Base-by-base conservation (phyloP, 1,140 invertebrate genomes). In the Lerema accius region DNA sequence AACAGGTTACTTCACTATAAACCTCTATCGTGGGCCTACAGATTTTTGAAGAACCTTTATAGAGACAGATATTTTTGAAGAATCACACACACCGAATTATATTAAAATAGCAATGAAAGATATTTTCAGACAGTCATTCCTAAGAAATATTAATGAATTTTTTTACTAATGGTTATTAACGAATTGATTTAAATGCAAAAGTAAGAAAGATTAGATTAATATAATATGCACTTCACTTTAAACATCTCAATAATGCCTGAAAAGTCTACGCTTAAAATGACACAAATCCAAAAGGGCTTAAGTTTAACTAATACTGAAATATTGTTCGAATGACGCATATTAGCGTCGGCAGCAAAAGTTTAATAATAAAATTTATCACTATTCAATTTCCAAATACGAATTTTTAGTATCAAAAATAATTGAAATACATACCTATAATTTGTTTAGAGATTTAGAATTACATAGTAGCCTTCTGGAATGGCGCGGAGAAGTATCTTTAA, bases 391-490 rank as follows among this genome's bases (percentile, higher is more conserved):
- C 55, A 64, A 70, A 72, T 71, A 75, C 58, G 55, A 75, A 72
- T 73, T 71, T 73, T 73, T 73, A 75, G 73, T 78, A 78, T 78
- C 72, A 78, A 78, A 76, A 78, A 78, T 76, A 76, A 78, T 65
- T 69, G 32, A 56, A 73, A 66, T 73, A 73, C 50, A 43, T 43
- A 43, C 19, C 51, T 56, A 32, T 32, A 26, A 15, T 35, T 49
- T 32, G 14, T 28, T n/a, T 56, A 56, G 39, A 56, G 51, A 56
- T 56, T 56, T 43, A 43, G 13, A 43, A n/a, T n/a, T n/a, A n/a
- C n/a, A n/a, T 16, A 28, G 51, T 56, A 43, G 51, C 51, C 51
- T 56, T 43, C 43, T 32, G n/a, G 51, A 17, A 42, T 56, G 51
- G 51, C 40, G 51, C 51, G 51, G 51, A 42, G 37, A 23, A 19